Evolutionary conservation across 2,797 vertebrate species (phyloP), one percentile per base, ranked within the genome.

Genomic region (Loriculus beryllinus): DNA sequence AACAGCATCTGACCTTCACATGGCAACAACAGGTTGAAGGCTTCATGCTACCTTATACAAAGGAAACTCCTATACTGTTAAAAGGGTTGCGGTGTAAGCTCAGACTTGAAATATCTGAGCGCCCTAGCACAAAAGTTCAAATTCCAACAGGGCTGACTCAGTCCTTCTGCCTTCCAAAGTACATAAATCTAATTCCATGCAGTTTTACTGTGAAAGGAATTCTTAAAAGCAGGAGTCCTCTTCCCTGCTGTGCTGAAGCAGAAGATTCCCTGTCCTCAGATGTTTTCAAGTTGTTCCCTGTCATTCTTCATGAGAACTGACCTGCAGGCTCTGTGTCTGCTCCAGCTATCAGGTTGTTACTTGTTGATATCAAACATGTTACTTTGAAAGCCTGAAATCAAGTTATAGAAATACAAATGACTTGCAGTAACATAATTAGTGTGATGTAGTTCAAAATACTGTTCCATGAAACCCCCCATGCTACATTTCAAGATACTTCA

Each of bases 41-140:
- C 18, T 68, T 12, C 43, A 2, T 14, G 18, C 49, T 57, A 23
- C 48, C 29, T 12, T 6, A 3, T 35, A 37, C 33, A 45, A 26
- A 39, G n/a, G n/a, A 39, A 62, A 65, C 81, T 59, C 29, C 3
- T 7, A 10, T 3, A 7, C 52, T 40, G 49, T 47, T 62, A 40
- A 21, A 69, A 76, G 57, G 21, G 92, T 86, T 25, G 54, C 18
- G 11, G 71, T 8, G 47, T 52, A 86, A 91, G 65, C 86, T 93
- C 86, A 71, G 75, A 19, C 82, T 81, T 37, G 88, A 87, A 96
- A 35, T 57, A 83, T 45, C 12, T 18, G 37, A 68, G 91, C 2
- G 23, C 88, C 92, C 87, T 45, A 92, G 93, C 92, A 96, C 94
- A 86, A 93, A 95, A 96, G 95, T 96, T 96, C 93, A 95, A 93